These are phyloP conservation scores for Brachionus sp. DNA, from an alignment of 1,140 invertebrate species.

Conservation along the genomic window DNA sequence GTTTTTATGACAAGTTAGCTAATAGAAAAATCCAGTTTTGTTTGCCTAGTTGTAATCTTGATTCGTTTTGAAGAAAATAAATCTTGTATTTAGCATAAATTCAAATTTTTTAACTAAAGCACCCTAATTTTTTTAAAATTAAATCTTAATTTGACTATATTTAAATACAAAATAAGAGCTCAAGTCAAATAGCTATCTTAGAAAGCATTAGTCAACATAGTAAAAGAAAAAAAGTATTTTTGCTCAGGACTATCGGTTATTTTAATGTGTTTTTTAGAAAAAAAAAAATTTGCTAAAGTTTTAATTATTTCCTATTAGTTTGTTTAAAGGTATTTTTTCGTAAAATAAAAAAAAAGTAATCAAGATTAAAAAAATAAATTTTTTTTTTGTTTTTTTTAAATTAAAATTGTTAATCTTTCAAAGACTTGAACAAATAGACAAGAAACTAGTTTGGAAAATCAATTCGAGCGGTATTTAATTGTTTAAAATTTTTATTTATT, in stretches of 20 bases:
- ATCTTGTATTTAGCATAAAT: background rate
- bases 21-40: background rate
- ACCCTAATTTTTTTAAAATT: background rate
- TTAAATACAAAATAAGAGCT: background rate
- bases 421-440: background rate
- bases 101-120: background rate
- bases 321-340: too few species aligned
- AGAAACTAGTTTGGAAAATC: background rate
- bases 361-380: background rate
- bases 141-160: background rate
- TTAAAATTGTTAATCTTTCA: background rate
- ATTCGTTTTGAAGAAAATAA: background rate
- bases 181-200: background rate
- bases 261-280: too few species aligned
- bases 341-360: too few species aligned
- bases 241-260: too few species aligned
- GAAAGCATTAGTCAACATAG: background rate
- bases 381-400: background rate
- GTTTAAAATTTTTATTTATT: background rate
- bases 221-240: background rate
- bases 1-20: background rate
- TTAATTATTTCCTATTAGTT: too few species aligned
- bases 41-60: slow-evolving; percentile 3
- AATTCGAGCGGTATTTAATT: background rate
- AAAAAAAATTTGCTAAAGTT: too few species aligned